Conservation (phyloP, 2,888 invertebrate species). For the Spisula subtruncata region DNA sequence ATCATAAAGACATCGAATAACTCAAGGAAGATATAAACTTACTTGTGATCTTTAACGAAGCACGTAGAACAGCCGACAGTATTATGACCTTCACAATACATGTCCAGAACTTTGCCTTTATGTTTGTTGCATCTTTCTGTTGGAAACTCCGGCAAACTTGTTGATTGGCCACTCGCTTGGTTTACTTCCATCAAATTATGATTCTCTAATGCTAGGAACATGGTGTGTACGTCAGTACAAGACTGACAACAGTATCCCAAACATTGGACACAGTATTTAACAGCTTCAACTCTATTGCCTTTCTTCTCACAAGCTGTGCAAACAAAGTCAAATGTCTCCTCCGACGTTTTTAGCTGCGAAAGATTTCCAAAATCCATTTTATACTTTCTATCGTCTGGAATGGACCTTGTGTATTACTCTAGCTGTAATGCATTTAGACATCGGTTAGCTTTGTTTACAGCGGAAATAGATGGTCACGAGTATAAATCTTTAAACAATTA, state of each 20-base stretch:
- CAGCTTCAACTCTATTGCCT: background rate
- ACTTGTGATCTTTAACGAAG: slow-evolving; percentile 1
- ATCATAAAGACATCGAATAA: no score
- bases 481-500: no score
- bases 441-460: no score
- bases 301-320: background rate
- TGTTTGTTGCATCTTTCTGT: background rate
- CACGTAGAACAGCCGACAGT: slow-evolving; percentile 14
- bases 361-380: slow-evolving; percentile 10
- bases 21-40: no score
- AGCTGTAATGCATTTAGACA: no score
- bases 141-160: background rate
- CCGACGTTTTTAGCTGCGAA: background rate
- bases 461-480: no score
- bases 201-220: background rate
- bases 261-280: slow-evolving; percentile 19
- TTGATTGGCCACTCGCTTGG: background rate
- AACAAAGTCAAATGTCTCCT: slow-evolving; percentile 11
- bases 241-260: background rate
- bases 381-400: no score
- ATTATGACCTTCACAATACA: slow-evolving; percentile 29
- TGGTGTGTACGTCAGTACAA: background rate
- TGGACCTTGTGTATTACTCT: no score
- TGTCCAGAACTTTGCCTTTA: background rate
- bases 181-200: slow-evolving; percentile 3